Percentiles rank a stretch among this genome's conserved stretches.
Evolutionary conservation across 2,888 invertebrate genomes (phyloP).

Genomic region (Entomobrya multifasciata): DNA sequence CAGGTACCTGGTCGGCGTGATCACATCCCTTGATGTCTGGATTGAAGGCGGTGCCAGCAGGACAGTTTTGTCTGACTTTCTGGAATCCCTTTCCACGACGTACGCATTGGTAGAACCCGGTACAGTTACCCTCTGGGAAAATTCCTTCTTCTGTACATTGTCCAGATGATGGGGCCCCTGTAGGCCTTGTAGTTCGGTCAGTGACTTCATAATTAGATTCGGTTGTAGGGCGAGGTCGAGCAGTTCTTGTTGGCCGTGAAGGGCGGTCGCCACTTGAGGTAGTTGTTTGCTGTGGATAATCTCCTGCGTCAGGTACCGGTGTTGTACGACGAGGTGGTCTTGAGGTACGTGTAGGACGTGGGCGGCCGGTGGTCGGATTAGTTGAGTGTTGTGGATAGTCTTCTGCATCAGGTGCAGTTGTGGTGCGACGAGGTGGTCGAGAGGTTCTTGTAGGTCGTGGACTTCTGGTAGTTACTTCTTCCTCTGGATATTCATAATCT

Average conservation of each 20-base stretch:
- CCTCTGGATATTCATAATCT: no score
- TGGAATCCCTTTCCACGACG: slow-evolving; percentile 48
- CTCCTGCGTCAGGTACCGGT: no score
- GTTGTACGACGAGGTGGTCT: slow-evolving; percentile 14
- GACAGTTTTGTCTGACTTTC: slow-evolving; percentile 73
- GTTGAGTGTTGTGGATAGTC: neutral
- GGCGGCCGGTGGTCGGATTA: neutral
- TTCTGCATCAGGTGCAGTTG: neutral
- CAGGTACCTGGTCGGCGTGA: slow-evolving; percentile 55
- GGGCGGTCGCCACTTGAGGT: no score
- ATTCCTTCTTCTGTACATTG: slow-evolving; percentile 62
- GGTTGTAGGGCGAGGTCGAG: no score
- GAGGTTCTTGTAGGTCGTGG: no score
- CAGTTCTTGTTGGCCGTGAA: no score
- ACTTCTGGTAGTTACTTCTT: no score
- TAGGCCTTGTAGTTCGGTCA: no score
- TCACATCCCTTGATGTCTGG: slow-evolving; percentile 73
- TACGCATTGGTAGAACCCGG: slow-evolving; percentile 61
- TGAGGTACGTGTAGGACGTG: no score
- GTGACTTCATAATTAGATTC: no score
- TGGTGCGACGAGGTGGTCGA: neutral
- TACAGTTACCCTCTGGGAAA: slow-evolving; percentile 60
- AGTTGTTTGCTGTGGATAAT: no score
- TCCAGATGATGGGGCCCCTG: no score
- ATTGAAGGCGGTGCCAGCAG: slow-evolving; percentile 76